Percentiles rank a stretch among this genome's conserved stretches.
These are phyloP conservation scores for Hipposideros larvatus DNA, from an alignment of 2,797 vertebrate species.

Conservation along the genomic window DNA sequence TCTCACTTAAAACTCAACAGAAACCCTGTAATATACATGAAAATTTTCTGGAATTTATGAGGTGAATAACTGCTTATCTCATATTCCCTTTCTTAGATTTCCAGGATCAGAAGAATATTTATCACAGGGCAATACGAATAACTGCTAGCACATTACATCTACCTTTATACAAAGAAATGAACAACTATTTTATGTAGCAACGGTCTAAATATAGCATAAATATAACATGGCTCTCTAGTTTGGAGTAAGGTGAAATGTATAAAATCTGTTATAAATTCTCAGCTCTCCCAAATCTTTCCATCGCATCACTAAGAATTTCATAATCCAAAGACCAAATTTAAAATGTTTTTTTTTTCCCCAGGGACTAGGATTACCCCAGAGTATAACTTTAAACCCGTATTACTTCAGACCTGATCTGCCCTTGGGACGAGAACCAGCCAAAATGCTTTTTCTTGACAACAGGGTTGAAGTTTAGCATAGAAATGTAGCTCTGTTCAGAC, in stretches of 20 bases:
- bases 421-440: not conserved
- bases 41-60: not conserved
- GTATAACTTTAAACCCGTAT: conserved; percentile 7
- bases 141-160: not conserved
- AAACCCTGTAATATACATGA: not conserved
- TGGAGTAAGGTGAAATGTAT: not conserved
- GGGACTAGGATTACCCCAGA: not conserved
- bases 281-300: not conserved
- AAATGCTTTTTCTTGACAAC: not conserved
- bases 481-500: not conserved
- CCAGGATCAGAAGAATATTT: not conserved
- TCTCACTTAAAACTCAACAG: not conserved
- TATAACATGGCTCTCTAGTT: not conserved
- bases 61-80: not conserved
- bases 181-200: not conserved
- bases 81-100: not conserved
- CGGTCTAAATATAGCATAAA: not conserved
- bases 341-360: not conserved
- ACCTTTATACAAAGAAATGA: not conserved
- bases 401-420: not conserved
- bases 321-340: not conserved
- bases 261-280: not conserved
- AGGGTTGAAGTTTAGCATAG: not conserved
- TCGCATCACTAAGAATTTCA: not conserved
- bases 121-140: not conserved